These are phyloP conservation scores for Etheostoma spectabile DNA, from an alignment of 2,113 vertebrate genomes.

Conservation along the genomic window DNA sequence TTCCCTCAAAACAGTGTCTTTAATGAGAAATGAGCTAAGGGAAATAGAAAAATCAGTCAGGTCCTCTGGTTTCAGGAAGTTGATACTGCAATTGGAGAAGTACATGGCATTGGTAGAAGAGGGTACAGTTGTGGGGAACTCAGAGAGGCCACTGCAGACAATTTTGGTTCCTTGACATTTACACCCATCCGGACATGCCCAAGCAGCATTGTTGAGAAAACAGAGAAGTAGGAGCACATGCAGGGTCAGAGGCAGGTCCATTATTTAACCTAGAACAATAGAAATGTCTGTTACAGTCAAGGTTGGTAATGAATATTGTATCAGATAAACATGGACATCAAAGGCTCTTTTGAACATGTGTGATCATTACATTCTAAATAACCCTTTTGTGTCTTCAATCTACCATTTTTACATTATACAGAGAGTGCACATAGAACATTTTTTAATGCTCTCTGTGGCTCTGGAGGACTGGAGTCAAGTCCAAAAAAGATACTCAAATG, in stretches of 20 bases:
- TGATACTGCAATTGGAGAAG: conserved; percentile 63
- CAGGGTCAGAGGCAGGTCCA: conserved; percentile 63
- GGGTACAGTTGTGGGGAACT: conserved; percentile 73
- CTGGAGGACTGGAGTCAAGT: not conserved
- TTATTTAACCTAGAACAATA: conserved; percentile 64
- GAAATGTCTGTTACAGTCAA: conserved; percentile 1
- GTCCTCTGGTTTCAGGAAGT: conserved; percentile 70
- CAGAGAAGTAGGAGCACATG: conserved; percentile 66
- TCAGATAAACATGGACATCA: not conserved
- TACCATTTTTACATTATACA: not conserved
- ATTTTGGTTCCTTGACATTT: conserved; percentile 45
- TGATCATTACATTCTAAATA: not conserved
- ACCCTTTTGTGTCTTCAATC: not conserved
- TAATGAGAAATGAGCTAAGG: conserved; percentile 53
- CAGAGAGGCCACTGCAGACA: conserved; percentile 58
- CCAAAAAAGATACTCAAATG: not conserved
- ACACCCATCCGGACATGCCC: conserved; percentile 75
- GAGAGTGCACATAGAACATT: not conserved
- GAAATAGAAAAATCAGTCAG: conserved; percentile 55
- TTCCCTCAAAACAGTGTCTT: conserved; percentile 59
- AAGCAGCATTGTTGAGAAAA: conserved; percentile 48
- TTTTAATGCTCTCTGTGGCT: not conserved
- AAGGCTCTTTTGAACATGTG: not conserved
- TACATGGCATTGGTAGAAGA: conserved; percentile 41
- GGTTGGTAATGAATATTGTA: not conserved